Percentiles rank a stretch among this genome's conserved stretches.
phyloP scores from a whole-genome alignment of 2,113 vertebrate species.

The Brachypodius melanocephalos region DNA sequence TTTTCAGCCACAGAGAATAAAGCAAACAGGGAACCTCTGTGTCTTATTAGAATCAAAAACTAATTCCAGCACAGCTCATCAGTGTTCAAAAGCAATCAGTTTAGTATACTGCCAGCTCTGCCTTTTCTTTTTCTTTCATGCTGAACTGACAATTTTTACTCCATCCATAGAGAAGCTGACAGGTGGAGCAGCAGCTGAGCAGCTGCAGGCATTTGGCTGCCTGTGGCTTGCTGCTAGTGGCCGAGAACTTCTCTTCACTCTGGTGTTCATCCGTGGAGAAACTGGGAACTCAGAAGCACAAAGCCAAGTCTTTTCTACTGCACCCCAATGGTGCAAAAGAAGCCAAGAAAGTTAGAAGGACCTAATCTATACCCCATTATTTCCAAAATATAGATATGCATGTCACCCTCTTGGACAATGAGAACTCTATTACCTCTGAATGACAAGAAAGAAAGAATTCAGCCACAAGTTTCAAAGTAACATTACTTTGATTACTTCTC shows the following conservation, averaged over 20 bases:
- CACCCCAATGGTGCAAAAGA: not conserved
- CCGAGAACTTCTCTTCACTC: not conserved
- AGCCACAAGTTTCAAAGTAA: not conserved
- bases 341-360: not conserved
- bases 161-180: constrained; percentile 10
- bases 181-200: constrained; percentile 62
- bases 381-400: not conserved
- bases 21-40: not conserved
- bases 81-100: constrained; percentile 14
- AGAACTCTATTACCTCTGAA: not conserved
- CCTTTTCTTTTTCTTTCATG: constrained; percentile 17
- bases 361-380: not conserved
- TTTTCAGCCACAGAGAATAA: not conserved
- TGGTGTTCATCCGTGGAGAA: not conserved
- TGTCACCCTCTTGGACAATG: not conserved
- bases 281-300: not conserved
- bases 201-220: constrained; percentile 60
- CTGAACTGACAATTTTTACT: constrained; percentile 39
- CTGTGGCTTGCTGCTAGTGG: constrained; percentile 17
- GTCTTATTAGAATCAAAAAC: constrained; percentile 10
- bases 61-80: constrained; percentile 3
- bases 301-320: not conserved
- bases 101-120: not conserved
- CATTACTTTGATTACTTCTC: not conserved
- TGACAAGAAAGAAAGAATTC: not conserved